Percentiles rank a stretch among this genome's conserved stretches.
Evolutionary conservation across 1,140 invertebrate genomes (phyloP).

Genomic region (Ooceraea biroi): DNA sequence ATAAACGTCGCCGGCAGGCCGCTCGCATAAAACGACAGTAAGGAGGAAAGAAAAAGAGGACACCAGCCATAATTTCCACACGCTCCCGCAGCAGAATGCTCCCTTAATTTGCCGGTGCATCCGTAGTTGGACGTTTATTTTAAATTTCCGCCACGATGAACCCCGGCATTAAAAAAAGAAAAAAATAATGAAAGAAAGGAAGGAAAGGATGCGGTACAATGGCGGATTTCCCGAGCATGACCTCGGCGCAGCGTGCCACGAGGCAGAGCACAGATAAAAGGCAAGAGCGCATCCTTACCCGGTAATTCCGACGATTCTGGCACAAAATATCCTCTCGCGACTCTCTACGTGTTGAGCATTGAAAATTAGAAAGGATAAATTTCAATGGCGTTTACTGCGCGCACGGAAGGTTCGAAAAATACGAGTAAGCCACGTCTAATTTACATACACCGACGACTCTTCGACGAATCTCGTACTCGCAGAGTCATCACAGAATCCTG

Average conservation of each 20-base stretch:
- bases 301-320: conserved; percentile 20
- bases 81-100: conserved; percentile 45
- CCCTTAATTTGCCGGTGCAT: conserved; percentile 49
- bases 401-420: neutral
- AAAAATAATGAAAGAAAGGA: neutral
- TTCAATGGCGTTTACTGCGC: neutral
- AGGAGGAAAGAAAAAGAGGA: neutral
- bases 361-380: conserved; percentile 27
- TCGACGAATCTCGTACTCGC: neutral
- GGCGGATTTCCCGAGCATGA: conserved; percentile 31
- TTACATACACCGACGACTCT: no score
- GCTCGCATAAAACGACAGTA: conserved; percentile 17
- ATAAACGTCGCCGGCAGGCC: conserved; percentile 49
- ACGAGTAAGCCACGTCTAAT: neutral
- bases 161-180: neutral
- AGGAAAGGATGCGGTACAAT: neutral
- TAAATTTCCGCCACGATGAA: conserved; percentile 60
- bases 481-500: neutral
- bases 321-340: conserved; percentile 1
- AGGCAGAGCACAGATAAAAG: conserved; percentile 14
- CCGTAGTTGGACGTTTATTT: conserved; percentile 55
- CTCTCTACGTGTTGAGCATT: neutral
- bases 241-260: conserved; percentile 13
- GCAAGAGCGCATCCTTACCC: conserved; percentile 5
- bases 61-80: conserved; percentile 41